phyloP scores from a whole-genome alignment of 2,113 vertebrate species.

The Lonchura striata region DNA sequence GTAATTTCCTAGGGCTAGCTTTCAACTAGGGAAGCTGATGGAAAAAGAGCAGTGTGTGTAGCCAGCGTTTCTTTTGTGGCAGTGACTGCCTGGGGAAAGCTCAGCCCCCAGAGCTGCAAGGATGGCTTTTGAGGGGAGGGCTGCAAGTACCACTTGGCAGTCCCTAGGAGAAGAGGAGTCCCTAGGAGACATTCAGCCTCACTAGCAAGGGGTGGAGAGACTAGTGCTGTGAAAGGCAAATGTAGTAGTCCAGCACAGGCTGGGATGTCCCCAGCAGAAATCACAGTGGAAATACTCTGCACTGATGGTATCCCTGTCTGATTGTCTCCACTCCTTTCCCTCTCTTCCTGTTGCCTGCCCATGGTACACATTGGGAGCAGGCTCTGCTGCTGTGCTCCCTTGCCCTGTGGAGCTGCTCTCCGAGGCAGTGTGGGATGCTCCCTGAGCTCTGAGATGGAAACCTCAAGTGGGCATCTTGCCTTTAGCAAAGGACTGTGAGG shows the following conservation, averaged over 20 bases:
- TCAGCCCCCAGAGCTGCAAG: background rate
- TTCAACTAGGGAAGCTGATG: background rate
- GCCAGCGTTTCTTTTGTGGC: background rate
- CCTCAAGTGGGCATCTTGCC: background rate
- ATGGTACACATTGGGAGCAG: rapidly evolving
- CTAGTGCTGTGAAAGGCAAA: background rate
- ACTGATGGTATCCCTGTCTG: background rate
- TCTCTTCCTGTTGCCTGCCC: background rate
- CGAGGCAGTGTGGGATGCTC: background rate
- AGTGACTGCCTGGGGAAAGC: background rate
- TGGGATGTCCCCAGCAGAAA: background rate
- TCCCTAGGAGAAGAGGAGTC: background rate
- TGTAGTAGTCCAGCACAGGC: background rate
- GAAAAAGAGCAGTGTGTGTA: background rate
- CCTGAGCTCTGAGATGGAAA: background rate
- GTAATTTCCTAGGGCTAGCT: background rate
- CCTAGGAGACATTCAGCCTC: background rate
- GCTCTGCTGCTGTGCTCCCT: background rate
- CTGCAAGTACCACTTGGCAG: background rate
- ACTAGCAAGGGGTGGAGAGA: background rate
- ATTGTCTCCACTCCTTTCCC: background rate
- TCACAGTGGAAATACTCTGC: background rate
- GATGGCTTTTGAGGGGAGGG: background rate
- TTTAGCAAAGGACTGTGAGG: background rate
- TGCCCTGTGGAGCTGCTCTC: background rate